Evolutionary conservation across 2,113 vertebrate genomes (phyloP), one percentile per base, ranked within the genome.

Genomic region (Chlamydotis undulata): DNA sequence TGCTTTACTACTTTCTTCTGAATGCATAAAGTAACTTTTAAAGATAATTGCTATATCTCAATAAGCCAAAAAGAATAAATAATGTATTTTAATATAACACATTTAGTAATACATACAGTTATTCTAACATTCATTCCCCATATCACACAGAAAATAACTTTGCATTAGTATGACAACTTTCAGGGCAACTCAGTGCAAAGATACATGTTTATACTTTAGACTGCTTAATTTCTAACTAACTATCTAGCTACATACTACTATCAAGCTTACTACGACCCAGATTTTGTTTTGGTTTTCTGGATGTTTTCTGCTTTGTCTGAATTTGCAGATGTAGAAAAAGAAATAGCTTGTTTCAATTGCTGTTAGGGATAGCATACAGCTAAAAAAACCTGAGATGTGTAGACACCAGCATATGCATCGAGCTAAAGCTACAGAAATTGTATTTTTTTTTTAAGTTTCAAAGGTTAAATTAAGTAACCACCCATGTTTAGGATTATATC

Each of bases 21-120:
- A 87, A 91, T 28, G 10, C 49, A 35, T 14, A 83, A 10, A 76
- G 33, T 87, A 87, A 52, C 75, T 86, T 91, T 56, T 50, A 64
- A 96, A 97, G 95, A 89, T 78, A 97, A 89, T 70, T 92, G 26
- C 24, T 77, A 47, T 79, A 28, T 77, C 92, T 92, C 87, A 94
- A 50, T 87, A 49, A 89, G 8, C 9, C 55, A 57, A 67, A 79
- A 50, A 86, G 1, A 79, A 81, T 64, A 77, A 93, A 93, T 91
- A 90, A 91, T 81, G 37, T 73, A 89, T 85, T 85, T 93, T 82
- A 89, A 79, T 88, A 90, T 59, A 88, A 86, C 24, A 89, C n/a
- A 67, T 60, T 67, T 69, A 64, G 80, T 78, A 91, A 87, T 86
- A 93, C 63, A 68, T 65, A 61, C 26, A 74, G 53, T 78, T 84